Evolutionary conservation across 2,797 vertebrate genomes (phyloP).

Genomic region (Semotilus atromaculatus): DNA sequence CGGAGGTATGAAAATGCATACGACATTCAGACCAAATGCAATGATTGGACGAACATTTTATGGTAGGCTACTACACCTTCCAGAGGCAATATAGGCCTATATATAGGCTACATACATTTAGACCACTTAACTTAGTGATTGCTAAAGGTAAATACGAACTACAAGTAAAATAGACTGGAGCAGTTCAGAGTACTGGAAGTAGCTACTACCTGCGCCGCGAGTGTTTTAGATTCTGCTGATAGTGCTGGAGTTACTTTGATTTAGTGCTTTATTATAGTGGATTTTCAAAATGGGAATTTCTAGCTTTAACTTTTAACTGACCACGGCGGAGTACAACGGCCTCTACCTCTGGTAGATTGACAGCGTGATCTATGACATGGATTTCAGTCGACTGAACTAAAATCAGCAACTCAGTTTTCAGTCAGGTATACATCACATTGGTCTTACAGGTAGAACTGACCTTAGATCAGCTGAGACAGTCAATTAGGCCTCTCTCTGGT

Average conservation of each 20-base stretch:
- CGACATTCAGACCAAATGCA: too few species aligned
- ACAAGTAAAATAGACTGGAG: background rate
- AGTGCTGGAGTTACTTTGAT: background rate
- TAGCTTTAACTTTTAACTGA: background rate
- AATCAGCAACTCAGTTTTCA: background rate
- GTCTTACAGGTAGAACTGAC: slow-evolving; percentile 3
- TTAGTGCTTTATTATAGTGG: background rate
- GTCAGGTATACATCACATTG: background rate
- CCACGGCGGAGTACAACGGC: accelerated
- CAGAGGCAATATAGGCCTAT: too few species aligned
- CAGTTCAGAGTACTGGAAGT: background rate
- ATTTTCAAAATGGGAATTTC: background rate
- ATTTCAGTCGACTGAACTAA: slow-evolving; percentile 1
- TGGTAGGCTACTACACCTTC: too few species aligned
- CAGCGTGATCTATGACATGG: background rate
- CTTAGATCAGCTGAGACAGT: slow-evolving; percentile 7
- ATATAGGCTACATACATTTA: too few species aligned
- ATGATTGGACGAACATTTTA: too few species aligned
- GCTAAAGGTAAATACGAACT: background rate
- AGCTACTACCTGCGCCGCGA: background rate
- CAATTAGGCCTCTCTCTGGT: slow-evolving; percentile 54
- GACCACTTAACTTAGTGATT: too few species aligned
- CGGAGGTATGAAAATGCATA: too few species aligned
- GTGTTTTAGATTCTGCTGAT: background rate
- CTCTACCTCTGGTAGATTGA: background rate